Evolutionary conservation across 2,797 vertebrate species (phyloP), one percentile per base, ranked within the genome.

Genomic region (Sebastes diploproa): DNA sequence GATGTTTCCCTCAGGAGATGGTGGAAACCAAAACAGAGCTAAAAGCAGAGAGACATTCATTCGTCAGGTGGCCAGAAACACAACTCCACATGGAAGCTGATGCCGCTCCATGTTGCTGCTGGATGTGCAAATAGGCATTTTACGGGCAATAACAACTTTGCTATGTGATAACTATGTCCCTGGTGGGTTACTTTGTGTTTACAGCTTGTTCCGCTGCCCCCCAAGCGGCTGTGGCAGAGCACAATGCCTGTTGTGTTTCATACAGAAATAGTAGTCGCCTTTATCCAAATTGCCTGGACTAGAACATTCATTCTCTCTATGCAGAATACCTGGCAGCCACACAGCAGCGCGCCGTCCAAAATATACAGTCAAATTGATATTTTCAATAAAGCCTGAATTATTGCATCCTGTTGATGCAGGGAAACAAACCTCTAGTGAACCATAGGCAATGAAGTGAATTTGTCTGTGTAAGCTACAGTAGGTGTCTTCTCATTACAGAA

Each of bases 341-440:
- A 61, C 29, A 29, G 14, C 22, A 66, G 58, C 38, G 11, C 50
- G 50, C 20, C 9, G 72, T 27, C 13, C n/a, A 27, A 69, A 68
- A 67, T 61, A 69, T n/a, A 72, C 25, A 55, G 25, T 72, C 27
- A 73, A 52, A 64, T 14, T 75, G 30, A 73, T 70, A 50, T 82
- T 81, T 86, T 66, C 55, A 89, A 64, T 88, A 60, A 78, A 64
- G 27, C 54, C 12, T 71, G 72, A 83, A 70, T 73, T 66, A 83
- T 30, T 58, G 63, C 55, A 63, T 70, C 60, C 8, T 34, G 32
- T 52, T 76, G 68, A 60, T 55, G 30, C 30, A 3, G 61, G 42
- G 29, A 74, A 70, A 66, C 66, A 77, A 82, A 65, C 34, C 58
- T 61, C 59, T 25, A 27, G 59, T 52, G 38, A 78, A 62, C 34